A percentile compares a stretch with the other conserved stretches of the same genome.
These are phyloP conservation scores for Siderastrea siderea DNA, from an alignment of 92 coral and sea anemone genomes.

Conservation along the genomic window DNA sequence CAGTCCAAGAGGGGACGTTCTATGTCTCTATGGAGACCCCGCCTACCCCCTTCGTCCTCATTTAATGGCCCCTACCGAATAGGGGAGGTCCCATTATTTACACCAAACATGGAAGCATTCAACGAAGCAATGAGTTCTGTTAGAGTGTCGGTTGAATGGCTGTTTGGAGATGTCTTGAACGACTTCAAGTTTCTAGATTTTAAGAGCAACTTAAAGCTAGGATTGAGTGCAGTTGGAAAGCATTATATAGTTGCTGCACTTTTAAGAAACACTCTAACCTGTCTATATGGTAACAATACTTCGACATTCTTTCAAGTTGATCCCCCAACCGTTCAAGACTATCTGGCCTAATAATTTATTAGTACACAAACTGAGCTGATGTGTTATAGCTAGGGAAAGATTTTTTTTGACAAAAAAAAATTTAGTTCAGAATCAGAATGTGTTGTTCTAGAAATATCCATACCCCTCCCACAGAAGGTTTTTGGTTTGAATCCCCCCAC, in stretches of 20 bases:
- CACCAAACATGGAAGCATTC: constrained; percentile 19
- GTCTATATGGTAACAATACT: constrained; percentile 27
- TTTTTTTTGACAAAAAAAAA: neutral
- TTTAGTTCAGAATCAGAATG: neutral
- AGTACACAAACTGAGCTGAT: neutral
- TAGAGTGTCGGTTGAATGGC: constrained; percentile 30
- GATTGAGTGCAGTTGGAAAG: constrained; percentile 17
- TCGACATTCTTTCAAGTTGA: constrained; percentile 12
- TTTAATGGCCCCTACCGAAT: neutral
- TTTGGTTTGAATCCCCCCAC: too few relatives aligned
- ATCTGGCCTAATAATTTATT: constrained; percentile 9
- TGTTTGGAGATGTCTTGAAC: constrained; percentile 18
- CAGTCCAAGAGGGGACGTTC: too few relatives aligned
- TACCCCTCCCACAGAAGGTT: too few relatives aligned
- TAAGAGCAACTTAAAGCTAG: neutral
- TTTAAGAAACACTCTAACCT: constrained; percentile 7
- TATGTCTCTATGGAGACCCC: too few relatives aligned
- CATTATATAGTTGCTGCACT: constrained; percentile 20
- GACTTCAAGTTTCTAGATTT: neutral
- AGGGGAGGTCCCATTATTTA: constrained; percentile 27
- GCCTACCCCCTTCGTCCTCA: too few relatives aligned
- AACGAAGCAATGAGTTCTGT: constrained; percentile 17
- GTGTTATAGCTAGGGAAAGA: neutral
- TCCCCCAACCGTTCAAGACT: constrained; percentile 31
- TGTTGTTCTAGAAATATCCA: neutral